These are phyloP conservation scores for Drosophila anomalata DNA, from an alignment of 2,888 invertebrate species.

Conservation along the genomic window DNA sequence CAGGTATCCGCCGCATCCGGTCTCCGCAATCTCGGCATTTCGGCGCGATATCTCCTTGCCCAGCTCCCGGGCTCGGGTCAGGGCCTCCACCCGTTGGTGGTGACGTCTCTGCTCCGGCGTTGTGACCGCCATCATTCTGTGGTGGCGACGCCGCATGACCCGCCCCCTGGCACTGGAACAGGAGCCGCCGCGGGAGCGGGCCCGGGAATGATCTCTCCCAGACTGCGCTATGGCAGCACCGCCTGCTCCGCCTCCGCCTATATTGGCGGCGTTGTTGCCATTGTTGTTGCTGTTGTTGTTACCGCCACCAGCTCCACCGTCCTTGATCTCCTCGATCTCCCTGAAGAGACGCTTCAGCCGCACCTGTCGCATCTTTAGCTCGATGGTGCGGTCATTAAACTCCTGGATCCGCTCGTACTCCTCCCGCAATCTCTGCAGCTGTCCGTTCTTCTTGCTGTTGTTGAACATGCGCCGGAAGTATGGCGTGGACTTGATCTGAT, in stretches of 20 bases:
- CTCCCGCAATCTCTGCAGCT: constrained; percentile 72
- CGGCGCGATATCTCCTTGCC: constrained; percentile 70
- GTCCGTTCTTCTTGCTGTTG: constrained; percentile 71
- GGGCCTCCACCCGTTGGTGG: constrained; percentile 55
- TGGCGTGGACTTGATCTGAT: constrained; percentile 75
- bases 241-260: background rate
- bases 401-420: constrained; percentile 78
- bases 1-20: constrained; percentile 31
- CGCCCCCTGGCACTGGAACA: background rate
- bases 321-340: constrained; percentile 74
- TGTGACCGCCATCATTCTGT: background rate
- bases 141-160: background rate
- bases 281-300: background rate
- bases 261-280: background rate
- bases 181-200: constrained; percentile 1
- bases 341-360: constrained; percentile 75
- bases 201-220: background rate
- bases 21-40: constrained; percentile 57
- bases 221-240: background rate
- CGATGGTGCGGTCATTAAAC: constrained; percentile 74
- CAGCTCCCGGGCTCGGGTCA: constrained; percentile 63
- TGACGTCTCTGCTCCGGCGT: constrained; percentile 34
- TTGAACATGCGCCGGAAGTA: constrained; percentile 67
- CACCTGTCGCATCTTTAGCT: constrained; percentile 75
- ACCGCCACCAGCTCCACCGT: background rate